Evolutionary conservation across 2,888 invertebrate genomes (phyloP).

Genomic region (Idaea dimidiata): DNA sequence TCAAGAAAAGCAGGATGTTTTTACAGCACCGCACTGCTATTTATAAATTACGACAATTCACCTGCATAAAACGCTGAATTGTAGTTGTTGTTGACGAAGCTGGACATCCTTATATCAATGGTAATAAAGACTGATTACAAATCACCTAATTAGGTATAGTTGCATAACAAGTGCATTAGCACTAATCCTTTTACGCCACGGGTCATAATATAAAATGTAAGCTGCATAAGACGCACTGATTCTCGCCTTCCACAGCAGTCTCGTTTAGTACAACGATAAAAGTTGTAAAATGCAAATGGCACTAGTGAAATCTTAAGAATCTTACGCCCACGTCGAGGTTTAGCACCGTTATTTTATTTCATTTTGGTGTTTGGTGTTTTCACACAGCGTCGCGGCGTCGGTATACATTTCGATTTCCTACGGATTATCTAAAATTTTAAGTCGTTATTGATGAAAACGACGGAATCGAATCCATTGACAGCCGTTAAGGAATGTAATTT

Average conservation of each 20-base stretch:
- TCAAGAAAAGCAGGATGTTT: not conserved
- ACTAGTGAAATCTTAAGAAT: conserved; percentile 73
- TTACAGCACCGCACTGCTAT: not conserved
- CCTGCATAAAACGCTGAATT: not conserved
- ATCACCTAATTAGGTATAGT: conserved; percentile 34
- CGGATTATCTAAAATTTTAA: conserved; percentile 35
- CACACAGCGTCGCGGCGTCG: conserved; percentile 41
- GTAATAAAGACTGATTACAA: conserved; percentile 23
- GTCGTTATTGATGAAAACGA: conserved; percentile 22
- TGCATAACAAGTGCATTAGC: conserved; percentile 22
- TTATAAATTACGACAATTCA: not conserved
- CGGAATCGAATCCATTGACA: not conserved
- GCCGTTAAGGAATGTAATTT: not conserved
- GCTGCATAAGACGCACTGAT: conserved; percentile 55
- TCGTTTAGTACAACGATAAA: conserved; percentile 71
- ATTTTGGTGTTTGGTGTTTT: conserved; percentile 55
- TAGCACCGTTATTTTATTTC: conserved; percentile 63
- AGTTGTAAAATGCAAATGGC: conserved; percentile 78
- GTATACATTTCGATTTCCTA: conserved; percentile 36
- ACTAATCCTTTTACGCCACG: conserved; percentile 44
- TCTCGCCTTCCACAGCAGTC: conserved; percentile 59
- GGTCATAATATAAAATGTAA: conserved; percentile 49
- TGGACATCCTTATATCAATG: not conserved
- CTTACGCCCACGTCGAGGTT: conserved; percentile 60
- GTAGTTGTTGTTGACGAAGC: not conserved